A percentile compares a stretch with the other conserved stretches of the same genome.
These are phyloP conservation scores for Oppia nitens DNA, from an alignment of 1,140 invertebrate species.

Conservation along the genomic window DNA sequence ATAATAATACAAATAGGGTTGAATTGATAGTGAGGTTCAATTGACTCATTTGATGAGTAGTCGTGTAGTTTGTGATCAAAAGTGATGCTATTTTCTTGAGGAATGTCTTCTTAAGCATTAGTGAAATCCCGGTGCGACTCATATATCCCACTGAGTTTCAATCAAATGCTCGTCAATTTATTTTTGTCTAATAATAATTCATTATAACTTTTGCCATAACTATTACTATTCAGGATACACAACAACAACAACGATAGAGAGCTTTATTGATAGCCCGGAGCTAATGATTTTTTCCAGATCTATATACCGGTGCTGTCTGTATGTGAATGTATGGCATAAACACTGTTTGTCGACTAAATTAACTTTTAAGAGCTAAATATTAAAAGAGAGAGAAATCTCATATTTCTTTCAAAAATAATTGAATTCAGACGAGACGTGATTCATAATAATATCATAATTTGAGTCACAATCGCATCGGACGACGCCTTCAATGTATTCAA, in stretches of 20 bases:
- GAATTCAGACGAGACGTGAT: neutral
- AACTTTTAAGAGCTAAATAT: neutral
- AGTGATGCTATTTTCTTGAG: no score
- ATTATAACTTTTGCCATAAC: neutral
- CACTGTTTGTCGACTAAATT: neutral
- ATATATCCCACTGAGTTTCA: neutral
- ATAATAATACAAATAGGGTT: no score
- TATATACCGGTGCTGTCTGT: no score
- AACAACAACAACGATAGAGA: no score
- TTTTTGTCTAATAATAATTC: neutral
- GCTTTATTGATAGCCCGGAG: neutral
- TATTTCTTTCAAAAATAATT: neutral
- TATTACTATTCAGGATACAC: no score
- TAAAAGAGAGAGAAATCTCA: neutral
- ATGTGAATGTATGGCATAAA: neutral
- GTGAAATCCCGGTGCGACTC: neutral
- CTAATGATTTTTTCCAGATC: neutral
- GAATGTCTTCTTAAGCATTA: neutral
- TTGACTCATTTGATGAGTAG: no score
- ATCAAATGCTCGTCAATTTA: neutral
- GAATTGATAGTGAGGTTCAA: no score
- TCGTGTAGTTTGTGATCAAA: no score
- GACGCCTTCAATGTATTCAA: no score
- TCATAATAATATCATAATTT: neutral
- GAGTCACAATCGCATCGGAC: neutral